Evolutionary conservation across 1,140 invertebrate species (phyloP).

Genomic region (Musca domestica): DNA sequence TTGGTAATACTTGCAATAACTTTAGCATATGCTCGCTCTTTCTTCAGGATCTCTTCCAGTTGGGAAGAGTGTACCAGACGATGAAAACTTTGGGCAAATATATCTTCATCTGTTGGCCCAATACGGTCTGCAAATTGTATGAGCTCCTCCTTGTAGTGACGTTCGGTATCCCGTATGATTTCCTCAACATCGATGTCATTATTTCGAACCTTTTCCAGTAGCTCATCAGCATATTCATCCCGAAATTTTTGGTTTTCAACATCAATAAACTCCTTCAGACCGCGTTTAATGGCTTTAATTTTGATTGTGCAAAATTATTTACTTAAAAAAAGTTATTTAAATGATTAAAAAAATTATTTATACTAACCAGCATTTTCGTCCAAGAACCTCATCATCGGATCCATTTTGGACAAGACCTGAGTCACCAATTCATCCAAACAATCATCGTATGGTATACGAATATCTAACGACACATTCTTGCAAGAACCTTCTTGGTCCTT

Average conservation of each 20-base stretch:
- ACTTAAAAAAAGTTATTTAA: neutral
- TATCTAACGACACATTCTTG: slow-evolving; percentile 30
- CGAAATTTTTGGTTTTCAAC: slow-evolving; percentile 58
- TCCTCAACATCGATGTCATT: slow-evolving; percentile 65
- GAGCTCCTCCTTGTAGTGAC: slow-evolving; percentile 67
- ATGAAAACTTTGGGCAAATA: slow-evolving; percentile 82
- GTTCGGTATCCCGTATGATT: slow-evolving; percentile 68
- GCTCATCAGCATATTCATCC: slow-evolving; percentile 56
- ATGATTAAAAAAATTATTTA: neutral
- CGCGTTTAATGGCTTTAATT: slow-evolving; percentile 39
- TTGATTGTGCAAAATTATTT: no score
- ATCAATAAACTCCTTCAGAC: slow-evolving; percentile 55
- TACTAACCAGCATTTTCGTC: slow-evolving; percentile 54
- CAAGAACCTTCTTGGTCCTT: slow-evolving; percentile 39
- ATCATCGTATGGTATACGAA: slow-evolving; percentile 51
- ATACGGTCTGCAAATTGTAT: slow-evolving; percentile 67
- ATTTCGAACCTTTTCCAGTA: slow-evolving; percentile 56
- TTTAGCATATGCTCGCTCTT: slow-evolving; percentile 75
- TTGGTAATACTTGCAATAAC: slow-evolving; percentile 67
- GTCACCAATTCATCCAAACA: slow-evolving; percentile 52
- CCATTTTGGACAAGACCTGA: slow-evolving; percentile 52
- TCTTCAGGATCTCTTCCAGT: slow-evolving; percentile 73
- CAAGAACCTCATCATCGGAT: slow-evolving; percentile 51
- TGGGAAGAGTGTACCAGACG: slow-evolving; percentile 73
- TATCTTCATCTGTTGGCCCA: slow-evolving; percentile 72